Base-by-base conservation (phyloP, 2,888 invertebrate genomes). In the Xanthorhoe spadicearia region DNA sequence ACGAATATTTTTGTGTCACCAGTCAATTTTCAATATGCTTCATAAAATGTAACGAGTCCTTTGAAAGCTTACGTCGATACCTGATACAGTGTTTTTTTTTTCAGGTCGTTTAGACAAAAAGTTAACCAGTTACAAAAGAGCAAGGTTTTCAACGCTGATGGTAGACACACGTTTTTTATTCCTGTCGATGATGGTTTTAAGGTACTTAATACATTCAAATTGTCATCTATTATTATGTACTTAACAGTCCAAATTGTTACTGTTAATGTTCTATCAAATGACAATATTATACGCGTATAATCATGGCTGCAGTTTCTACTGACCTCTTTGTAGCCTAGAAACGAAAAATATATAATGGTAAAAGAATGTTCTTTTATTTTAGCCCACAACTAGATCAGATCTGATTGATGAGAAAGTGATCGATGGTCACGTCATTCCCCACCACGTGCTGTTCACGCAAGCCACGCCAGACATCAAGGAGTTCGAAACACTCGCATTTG, bases 161-260 rank as follows among this genome's bases (percentile, higher is more conserved):
- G 97, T 56, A 94, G 95, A 67, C 96, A 96, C 85, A 98, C 98
- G 15, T 98, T 97, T 89, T 97, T 98, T 83, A 96, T 98, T 77
- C 98, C 98, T 7, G 96, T 98, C 51, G 98, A 98, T 87, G 97
- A 97, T 84, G 97, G 97, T 66, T 97, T 97, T 80, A 96, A 96
- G 95, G 97, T 97, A 92, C 1, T 23, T 23, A 23, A 23, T 23
- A 3, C 4, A 23, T 23, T 23, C 4, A 23, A 23, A 23, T 23
- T 23, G 23, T 23, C 23, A 23, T 23, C 23, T n/a, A n/a, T n/a
- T n/a, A n/a, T n/a, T n/a, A n/a, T n/a, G n/a, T n/a, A n/a, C n/a
- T n/a, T n/a, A n/a, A n/a, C n/a, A n/a, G n/a, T n/a, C n/a, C n/a
- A n/a, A n/a, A 23, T 23, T 4, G 23, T 23, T 23, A 23, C 23